Percentiles rank a stretch among this genome's conserved stretches.
These are phyloP conservation scores for Forficula auricularia DNA, from an alignment of 1,140 invertebrate genomes.

Conservation along the genomic window DNA sequence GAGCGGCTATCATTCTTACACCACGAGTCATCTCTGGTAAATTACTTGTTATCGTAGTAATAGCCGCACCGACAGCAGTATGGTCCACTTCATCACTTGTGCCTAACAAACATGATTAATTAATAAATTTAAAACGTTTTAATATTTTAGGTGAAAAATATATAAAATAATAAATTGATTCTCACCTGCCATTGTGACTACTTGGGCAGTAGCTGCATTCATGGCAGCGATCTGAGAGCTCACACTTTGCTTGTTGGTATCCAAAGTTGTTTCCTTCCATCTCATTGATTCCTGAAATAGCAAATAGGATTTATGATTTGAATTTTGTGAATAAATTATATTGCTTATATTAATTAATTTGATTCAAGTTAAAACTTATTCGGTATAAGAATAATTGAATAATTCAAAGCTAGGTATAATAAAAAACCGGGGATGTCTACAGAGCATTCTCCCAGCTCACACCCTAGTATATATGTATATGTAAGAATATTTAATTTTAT, in stretches of 20 bases:
- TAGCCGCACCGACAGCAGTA: constrained; percentile 88
- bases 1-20: constrained; percentile 83
- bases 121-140: constrained; percentile 5
- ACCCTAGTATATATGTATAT: neutral
- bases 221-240: constrained; percentile 94
- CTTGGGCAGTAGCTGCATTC: constrained; percentile 95
- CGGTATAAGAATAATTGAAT: neutral
- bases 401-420: neutral
- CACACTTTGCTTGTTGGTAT: constrained; percentile 90
- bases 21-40: constrained; percentile 90
- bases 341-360: neutral
- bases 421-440: neutral
- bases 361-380: neutral
- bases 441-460: neutral
- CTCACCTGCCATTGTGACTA: constrained; percentile 75
- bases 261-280: constrained; percentile 86
- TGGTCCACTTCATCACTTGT: constrained; percentile 72
- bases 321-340: too few relatives aligned
- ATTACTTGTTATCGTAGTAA: constrained; percentile 91
- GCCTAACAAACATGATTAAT: constrained; percentile 22
- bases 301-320: too few relatives aligned
- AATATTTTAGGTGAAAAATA: neutral
- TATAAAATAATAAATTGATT: neutral
- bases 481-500: too few relatives aligned
- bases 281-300: constrained; percentile 50